These are phyloP conservation scores for Deroplatys truncata DNA, from an alignment of 2,888 invertebrate genomes.

Conservation along the genomic window DNA sequence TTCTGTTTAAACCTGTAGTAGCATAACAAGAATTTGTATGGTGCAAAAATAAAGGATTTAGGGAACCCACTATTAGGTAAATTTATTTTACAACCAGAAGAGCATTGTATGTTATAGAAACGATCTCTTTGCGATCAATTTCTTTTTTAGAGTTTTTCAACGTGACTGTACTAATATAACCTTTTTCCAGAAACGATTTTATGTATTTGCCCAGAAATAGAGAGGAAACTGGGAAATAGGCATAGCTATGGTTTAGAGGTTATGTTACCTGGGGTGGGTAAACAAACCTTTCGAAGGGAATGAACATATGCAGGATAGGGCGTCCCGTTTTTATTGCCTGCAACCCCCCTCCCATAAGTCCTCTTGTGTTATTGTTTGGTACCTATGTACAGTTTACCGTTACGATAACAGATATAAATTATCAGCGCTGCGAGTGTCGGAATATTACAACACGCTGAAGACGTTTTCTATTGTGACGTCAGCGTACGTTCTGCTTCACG, in stretches of 20 bases:
- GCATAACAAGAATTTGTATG: too few relatives aligned
- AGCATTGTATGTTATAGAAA: too few relatives aligned
- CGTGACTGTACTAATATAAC: not conserved
- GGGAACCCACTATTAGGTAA: too few relatives aligned
- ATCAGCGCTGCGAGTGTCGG: not conserved
- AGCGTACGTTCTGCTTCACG: not conserved
- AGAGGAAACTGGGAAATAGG: not conserved
- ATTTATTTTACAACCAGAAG: too few relatives aligned
- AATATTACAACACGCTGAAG: conserved; percentile 11
- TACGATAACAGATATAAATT: not conserved
- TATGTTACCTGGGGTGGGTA: not conserved
- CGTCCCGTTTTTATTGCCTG: not conserved
- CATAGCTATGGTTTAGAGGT: not conserved
- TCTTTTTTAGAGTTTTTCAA: not conserved
- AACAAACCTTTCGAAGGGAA: not conserved
- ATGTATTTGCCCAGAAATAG: not conserved
- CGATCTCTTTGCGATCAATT: too few relatives aligned
- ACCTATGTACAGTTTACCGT: not conserved
- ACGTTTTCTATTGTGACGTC: conserved; percentile 15
- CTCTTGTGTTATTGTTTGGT: not conserved
- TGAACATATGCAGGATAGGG: not conserved
- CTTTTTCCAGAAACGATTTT: not conserved
- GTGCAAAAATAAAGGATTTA: too few relatives aligned
- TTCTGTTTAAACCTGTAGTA: too few relatives aligned
- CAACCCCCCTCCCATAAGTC: not conserved